Evolutionary conservation across 1,140 invertebrate species (phyloP).

Genomic region (Micrasema minimum): DNA sequence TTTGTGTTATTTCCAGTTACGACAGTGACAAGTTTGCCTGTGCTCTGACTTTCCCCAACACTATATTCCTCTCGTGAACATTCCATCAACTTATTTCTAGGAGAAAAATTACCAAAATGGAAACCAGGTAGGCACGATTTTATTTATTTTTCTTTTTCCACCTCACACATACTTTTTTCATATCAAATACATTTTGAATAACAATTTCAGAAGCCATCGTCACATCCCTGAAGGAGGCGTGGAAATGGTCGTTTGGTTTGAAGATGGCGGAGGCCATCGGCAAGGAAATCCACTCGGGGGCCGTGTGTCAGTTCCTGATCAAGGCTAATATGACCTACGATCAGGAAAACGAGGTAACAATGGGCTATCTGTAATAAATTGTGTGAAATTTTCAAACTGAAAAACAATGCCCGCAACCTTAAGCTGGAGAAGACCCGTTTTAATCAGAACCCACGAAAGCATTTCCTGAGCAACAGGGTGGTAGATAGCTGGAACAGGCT

Average conservation of each 20-base stretch:
- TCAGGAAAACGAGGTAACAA: conserved; percentile 58
- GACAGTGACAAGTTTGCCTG: conserved; percentile 59
- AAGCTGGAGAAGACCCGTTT: too few species aligned
- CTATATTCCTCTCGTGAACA: conserved; percentile 58
- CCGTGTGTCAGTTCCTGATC: conserved; percentile 59
- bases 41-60: conserved; percentile 59
- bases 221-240: conserved; percentile 61
- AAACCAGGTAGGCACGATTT: conserved; percentile 30
- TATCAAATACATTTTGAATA: too few species aligned
- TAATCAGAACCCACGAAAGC: too few species aligned
- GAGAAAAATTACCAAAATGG: conserved; percentile 55
- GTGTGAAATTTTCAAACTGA: too few species aligned
- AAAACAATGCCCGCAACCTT: too few species aligned
- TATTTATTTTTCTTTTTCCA: conserved; percentile 1
- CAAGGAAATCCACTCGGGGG: conserved; percentile 58
- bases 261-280: conserved; percentile 54
- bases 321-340: conserved; percentile 60
- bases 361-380: background rate
- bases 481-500: too few species aligned
- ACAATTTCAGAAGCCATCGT: conserved; percentile 50
- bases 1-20: conserved; percentile 58
- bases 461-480: too few species aligned
- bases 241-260: conserved; percentile 61
- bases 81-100: conserved; percentile 55
- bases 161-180: too few species aligned